phyloP scores from a whole-genome alignment of 2,113 vertebrate genomes.

The Neotragus pygmaeus region DNA sequence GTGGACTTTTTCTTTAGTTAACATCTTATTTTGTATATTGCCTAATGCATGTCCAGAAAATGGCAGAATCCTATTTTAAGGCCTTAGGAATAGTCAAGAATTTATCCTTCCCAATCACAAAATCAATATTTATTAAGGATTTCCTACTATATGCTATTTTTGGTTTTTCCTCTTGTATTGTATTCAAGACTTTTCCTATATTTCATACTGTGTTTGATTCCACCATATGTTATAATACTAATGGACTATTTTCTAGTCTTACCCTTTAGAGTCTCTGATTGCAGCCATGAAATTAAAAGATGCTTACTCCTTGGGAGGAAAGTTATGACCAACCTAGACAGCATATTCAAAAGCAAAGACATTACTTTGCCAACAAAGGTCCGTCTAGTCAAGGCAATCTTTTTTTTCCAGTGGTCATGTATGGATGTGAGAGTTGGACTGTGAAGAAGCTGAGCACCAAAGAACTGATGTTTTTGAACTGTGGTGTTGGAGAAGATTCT shows the following conservation, averaged over 20 bases:
- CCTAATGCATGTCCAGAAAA: not conserved
- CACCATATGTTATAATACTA: not conserved
- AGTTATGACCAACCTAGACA: not conserved
- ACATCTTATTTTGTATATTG: not conserved
- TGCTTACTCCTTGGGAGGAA: not conserved
- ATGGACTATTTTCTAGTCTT: not conserved
- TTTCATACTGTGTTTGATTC: not conserved
- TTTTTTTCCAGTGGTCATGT: not conserved
- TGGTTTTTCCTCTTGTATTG: not conserved
- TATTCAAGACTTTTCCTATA: not conserved
- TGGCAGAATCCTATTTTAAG: not conserved
- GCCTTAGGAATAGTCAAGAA: not conserved
- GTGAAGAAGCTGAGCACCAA: not conserved
- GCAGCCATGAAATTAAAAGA: not conserved
- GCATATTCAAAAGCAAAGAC: not conserved
- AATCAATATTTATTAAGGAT: not conserved
- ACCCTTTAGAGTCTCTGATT: not conserved
- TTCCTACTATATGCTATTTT: not conserved
- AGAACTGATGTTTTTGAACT: not conserved
- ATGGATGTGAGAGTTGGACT: not conserved
- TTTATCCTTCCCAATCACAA: not conserved
- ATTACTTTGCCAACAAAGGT: not conserved
- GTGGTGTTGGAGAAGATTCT: too few species aligned
- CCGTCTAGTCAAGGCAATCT: rapidly evolving
- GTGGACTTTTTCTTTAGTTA: not conserved